phyloP scores from a whole-genome alignment of 2,888 invertebrate genomes.

The Polylopha cassiicola region DNA sequence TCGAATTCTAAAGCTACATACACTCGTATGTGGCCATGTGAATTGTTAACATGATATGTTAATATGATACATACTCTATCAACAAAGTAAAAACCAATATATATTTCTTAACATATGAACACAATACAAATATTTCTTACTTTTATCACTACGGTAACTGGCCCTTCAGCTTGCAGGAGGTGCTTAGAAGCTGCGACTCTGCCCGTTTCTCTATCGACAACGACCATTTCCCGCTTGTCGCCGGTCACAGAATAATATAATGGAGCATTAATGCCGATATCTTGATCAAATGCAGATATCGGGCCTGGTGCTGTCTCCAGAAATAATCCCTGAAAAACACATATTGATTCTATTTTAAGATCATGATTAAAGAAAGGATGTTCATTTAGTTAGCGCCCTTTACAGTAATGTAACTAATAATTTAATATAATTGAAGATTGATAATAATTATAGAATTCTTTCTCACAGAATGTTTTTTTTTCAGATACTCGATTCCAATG shows the following conservation, averaged over 20 bases:
- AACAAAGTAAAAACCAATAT: too few relatives aligned
- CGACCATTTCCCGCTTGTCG: constrained; percentile 79
- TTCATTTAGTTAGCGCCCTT: background rate
- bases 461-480: too few relatives aligned
- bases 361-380: background rate
- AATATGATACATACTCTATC: too few relatives aligned
- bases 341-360: constrained; percentile 4
- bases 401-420: too few relatives aligned
- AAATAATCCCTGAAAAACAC: constrained; percentile 71
- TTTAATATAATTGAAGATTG: too few relatives aligned
- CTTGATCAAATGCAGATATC: constrained; percentile 88
- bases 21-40: too few relatives aligned
- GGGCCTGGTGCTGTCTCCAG: constrained; percentile 83
- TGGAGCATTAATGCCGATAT: constrained; percentile 85
- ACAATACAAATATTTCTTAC: too few relatives aligned
- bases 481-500: too few relatives aligned
- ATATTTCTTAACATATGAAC: too few relatives aligned
- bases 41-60: too few relatives aligned
- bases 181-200: constrained; percentile 76
- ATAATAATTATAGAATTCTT: too few relatives aligned
- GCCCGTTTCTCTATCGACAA: constrained; percentile 81
- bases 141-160: constrained; percentile 88
- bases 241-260: constrained; percentile 83
- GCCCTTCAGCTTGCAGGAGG: constrained; percentile 78
- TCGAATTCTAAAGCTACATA: too few relatives aligned